Percentiles rank a stretch among this genome's conserved stretches.
phyloP scores from a whole-genome alignment of 2,888 invertebrate species.

The Ormyrus rosae region DNA sequence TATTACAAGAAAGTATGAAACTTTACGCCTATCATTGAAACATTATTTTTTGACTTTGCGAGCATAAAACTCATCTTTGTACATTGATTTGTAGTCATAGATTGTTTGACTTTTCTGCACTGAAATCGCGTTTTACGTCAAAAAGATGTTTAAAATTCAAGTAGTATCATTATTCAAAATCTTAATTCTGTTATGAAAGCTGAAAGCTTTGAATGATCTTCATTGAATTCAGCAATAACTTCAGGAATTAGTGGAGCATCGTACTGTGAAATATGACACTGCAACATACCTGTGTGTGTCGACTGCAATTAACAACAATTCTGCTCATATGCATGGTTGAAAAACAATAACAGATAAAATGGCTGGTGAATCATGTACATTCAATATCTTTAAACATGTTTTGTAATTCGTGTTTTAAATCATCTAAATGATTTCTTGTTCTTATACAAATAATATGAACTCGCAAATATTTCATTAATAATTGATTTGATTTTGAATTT shows the following conservation, averaged over 20 bases:
- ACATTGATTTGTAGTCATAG: too few relatives aligned
- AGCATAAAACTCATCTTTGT: too few relatives aligned
- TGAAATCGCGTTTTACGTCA: too few relatives aligned
- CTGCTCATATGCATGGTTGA: constrained; percentile 92
- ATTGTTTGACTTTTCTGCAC: too few relatives aligned
- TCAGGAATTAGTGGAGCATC: constrained; percentile 87
- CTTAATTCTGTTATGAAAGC: constrained; percentile 83
- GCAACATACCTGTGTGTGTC: constrained; percentile 95
- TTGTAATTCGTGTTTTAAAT: constrained; percentile 87
- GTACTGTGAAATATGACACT: constrained; percentile 95
- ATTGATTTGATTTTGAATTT: constrained; percentile 84
- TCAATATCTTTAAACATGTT: constrained; percentile 84
- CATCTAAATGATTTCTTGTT: constrained; percentile 88
- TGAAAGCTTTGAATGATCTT: constrained; percentile 83
- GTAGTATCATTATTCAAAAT: constrained; percentile 83
- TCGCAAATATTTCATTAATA: constrained; percentile 96
- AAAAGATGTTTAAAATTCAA: too few relatives aligned
- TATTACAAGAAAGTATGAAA: too few relatives aligned
- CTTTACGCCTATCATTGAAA: too few relatives aligned
- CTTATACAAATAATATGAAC: constrained; percentile 97
- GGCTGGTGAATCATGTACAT: constrained; percentile 93
- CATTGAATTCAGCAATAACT: constrained; percentile 87
- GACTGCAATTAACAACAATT: constrained; percentile 93
- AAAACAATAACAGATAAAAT: constrained; percentile 93
- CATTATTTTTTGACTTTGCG: too few relatives aligned